Percentiles rank a stretch among this genome's conserved stretches.
phyloP scores from a whole-genome alignment of 2,888 invertebrate species.

The Ormyrus thymus region DNA sequence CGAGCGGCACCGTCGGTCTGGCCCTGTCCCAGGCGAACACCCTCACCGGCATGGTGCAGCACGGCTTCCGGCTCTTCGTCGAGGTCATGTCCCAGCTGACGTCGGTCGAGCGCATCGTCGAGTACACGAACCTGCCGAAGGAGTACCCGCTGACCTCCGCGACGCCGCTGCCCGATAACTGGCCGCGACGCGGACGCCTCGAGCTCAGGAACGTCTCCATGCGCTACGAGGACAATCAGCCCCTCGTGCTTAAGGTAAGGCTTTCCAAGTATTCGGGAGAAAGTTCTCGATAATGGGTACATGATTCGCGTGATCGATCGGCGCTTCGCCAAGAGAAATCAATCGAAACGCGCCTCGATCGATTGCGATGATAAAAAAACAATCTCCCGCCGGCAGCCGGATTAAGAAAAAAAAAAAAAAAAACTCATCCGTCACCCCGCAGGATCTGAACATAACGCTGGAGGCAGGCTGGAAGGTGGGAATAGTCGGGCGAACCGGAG shows the following conservation, averaged over 20 bases:
- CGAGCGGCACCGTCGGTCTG: conserved; percentile 82
- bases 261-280: too few species aligned
- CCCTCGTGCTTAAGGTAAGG: conserved; percentile 84
- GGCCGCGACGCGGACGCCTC: conserved; percentile 83
- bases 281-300: too few species aligned
- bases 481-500: conserved; percentile 89
- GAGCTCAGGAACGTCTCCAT: conserved; percentile 80
- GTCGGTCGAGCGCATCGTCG: conserved; percentile 87
- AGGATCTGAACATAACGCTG: conserved; percentile 81
- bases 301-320: too few species aligned
- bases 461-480: conserved; percentile 87
- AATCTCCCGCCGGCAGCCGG: too few species aligned
- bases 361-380: too few species aligned
- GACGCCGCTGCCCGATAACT: conserved; percentile 77
- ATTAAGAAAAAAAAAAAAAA: too few species aligned
- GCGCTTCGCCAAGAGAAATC: too few species aligned
- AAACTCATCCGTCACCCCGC: neutral
- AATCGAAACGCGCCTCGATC: too few species aligned
- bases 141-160: conserved; percentile 76
- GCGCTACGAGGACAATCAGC: conserved; percentile 79
- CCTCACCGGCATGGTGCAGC: conserved; percentile 86
- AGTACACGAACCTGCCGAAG: conserved; percentile 84
- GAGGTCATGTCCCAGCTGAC: conserved; percentile 86
- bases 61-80: conserved; percentile 85
- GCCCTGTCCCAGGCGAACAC: conserved; percentile 84